Percentiles rank a stretch among this genome's conserved stretches.
Conservation (phyloP, 2,113 vertebrate species). For the Triplophysa rosa region DNA sequence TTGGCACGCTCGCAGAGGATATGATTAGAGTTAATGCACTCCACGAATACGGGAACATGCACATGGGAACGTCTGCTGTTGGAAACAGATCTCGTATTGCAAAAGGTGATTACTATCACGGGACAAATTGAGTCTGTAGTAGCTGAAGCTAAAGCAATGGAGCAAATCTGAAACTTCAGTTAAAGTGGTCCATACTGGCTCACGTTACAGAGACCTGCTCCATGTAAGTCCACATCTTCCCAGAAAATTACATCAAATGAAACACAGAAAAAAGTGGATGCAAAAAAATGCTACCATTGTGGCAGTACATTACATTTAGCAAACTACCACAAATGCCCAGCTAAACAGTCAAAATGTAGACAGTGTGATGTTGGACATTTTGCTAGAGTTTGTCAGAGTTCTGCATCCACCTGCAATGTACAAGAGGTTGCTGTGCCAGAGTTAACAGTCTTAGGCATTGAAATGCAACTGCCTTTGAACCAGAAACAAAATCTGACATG, state of each 20-base stretch:
- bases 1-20: not conserved
- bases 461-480: not conserved
- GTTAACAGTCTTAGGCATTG: slow-evolving; percentile 6
- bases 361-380: not conserved
- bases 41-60: not conserved
- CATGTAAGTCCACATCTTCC: not conserved
- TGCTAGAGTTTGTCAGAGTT: slow-evolving; percentile 1
- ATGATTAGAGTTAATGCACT: slow-evolving; percentile 29
- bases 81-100: slow-evolving; percentile 10
- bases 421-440: slow-evolving; percentile 24
- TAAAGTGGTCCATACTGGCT: not conserved
- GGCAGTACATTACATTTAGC: not conserved
- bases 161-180: not conserved
- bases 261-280: no score
- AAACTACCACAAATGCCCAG: not conserved
- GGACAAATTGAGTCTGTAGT: no score
- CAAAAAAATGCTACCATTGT: slow-evolving; percentile 8
- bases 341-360: not conserved
- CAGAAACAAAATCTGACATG: no score
- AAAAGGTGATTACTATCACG: slow-evolving; percentile 12
- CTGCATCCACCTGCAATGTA: no score
- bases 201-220: not conserved
- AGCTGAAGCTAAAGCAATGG: not conserved
- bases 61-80: not conserved
- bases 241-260: not conserved